Conservation (phyloP, 2,113 vertebrate species). For the Scytalopus superciliaris region DNA sequence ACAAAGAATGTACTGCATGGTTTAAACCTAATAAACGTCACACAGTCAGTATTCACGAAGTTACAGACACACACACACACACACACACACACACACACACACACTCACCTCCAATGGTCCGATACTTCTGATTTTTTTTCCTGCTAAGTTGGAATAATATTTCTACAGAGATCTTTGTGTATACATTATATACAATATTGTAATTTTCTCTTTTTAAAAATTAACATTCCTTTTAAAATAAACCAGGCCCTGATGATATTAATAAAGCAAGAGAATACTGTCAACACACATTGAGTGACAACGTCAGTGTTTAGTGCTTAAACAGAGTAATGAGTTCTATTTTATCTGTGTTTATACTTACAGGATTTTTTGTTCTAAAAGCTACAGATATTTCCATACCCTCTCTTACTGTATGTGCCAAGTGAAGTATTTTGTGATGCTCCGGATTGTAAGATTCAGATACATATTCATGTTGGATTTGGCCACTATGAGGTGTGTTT, state of each 20-base stretch:
- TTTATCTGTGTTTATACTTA: slow-evolving; percentile 74
- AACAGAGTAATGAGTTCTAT: slow-evolving; percentile 75
- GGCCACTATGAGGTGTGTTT: slow-evolving; percentile 50
- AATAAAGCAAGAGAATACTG: slow-evolving; percentile 80
- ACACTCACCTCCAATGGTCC: slow-evolving; percentile 82
- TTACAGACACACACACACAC: slow-evolving; percentile 75
- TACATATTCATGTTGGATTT: slow-evolving; percentile 52
- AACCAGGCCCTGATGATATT: slow-evolving; percentile 76
- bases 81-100: slow-evolving; percentile 50
- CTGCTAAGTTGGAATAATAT: slow-evolving; percentile 85
- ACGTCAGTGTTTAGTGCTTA: slow-evolving; percentile 76
- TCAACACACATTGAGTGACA: slow-evolving; percentile 77
- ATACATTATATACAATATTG: slow-evolving; percentile 88
- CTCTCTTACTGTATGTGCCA: slow-evolving; percentile 66
- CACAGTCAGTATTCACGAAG: slow-evolving; percentile 81
- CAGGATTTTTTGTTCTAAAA: slow-evolving; percentile 66
- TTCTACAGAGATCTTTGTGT: slow-evolving; percentile 87
- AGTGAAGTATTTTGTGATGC: slow-evolving; percentile 64
- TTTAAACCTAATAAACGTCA: slow-evolving; percentile 83
- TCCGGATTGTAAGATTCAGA: slow-evolving; percentile 50
- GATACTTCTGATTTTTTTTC: slow-evolving; percentile 75
- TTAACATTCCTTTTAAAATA: slow-evolving; percentile 76
- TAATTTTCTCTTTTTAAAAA: slow-evolving; percentile 79
- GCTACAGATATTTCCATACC: slow-evolving; percentile 73
- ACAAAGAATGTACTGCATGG: slow-evolving; percentile 80